Evolutionary conservation across 2,888 invertebrate species (phyloP).

Genomic region (Lamellibrachia columna): DNA sequence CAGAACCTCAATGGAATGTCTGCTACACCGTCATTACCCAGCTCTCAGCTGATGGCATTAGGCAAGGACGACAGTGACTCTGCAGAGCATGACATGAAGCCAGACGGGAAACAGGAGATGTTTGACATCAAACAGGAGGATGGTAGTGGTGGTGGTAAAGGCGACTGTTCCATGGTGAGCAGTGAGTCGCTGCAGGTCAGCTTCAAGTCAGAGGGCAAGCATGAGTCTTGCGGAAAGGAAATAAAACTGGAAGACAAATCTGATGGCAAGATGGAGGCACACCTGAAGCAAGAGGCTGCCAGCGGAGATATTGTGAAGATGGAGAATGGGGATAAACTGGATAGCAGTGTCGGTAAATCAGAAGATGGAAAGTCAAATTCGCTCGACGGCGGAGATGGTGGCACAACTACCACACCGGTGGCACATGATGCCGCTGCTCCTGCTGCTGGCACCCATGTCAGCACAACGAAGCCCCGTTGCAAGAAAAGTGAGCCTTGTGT

Average conservation of each 20-base stretch:
- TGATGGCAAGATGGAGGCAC: conserved; percentile 25
- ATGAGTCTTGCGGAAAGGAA: conserved; percentile 24
- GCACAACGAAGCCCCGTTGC: conserved; percentile 17
- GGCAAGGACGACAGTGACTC: conserved; percentile 21
- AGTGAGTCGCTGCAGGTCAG: neutral
- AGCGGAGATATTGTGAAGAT: conserved; percentile 20
- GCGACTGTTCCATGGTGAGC: neutral
- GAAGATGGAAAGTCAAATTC: neutral
- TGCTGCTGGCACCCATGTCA: neutral
- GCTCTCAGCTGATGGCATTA: conserved; percentile 4
- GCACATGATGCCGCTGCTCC: neutral
- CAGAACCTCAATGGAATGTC: conserved; percentile 25
- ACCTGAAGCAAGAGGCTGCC: conserved; percentile 8
- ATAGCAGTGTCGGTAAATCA: neutral
- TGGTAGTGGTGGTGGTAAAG: neutral
- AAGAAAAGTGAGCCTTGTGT: conserved; percentile 23
- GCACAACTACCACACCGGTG: neutral
- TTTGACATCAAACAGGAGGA: neutral
- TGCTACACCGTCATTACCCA: neutral
- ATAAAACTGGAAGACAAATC: conserved; percentile 23
- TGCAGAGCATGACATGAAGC: neutral
- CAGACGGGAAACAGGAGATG: neutral
- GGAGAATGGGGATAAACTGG: neutral
- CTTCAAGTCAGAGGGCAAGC: conserved; percentile 26
- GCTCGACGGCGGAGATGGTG: neutral